Conservation (phyloP, 2,888 invertebrate species). For the Parnassius mnemosyne region DNA sequence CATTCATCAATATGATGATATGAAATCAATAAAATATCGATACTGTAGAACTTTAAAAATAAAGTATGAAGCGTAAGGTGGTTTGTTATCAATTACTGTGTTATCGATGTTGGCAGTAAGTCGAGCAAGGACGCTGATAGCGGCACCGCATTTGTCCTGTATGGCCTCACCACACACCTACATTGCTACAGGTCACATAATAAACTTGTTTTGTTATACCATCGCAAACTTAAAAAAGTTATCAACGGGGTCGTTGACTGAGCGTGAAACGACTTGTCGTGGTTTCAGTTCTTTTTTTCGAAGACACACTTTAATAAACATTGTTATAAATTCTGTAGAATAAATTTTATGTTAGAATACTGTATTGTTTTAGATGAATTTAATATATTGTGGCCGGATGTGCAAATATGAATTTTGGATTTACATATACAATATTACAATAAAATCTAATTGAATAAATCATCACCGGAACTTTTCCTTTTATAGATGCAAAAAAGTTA, state of each 20-base stretch:
- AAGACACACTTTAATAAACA: constrained; percentile 25
- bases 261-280: constrained; percentile 33
- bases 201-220: constrained; percentile 40
- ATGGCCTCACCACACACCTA: constrained; percentile 28
- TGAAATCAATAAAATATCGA: no score
- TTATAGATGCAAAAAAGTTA: no score
- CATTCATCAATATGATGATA: no score
- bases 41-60: constrained; percentile 22
- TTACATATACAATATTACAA: no score
- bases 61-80: constrained; percentile 22
- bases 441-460: no score
- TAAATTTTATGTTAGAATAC: background rate
- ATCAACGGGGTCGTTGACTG: constrained; percentile 43
- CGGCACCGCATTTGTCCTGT: constrained; percentile 40
- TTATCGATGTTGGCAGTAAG: constrained; percentile 62
- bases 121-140: constrained; percentile 69
- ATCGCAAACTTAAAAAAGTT: constrained; percentile 38
- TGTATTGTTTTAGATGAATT: background rate
- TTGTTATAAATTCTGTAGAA: constrained; percentile 11
- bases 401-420: no score
- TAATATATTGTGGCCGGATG: no score
- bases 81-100: constrained; percentile 36
- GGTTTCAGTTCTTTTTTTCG: constrained; percentile 34
- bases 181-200: constrained; percentile 23
- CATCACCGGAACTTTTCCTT: no score